Conservation (phyloP, 2,888 invertebrate species). For the Keiferia lycopersicella region DNA sequence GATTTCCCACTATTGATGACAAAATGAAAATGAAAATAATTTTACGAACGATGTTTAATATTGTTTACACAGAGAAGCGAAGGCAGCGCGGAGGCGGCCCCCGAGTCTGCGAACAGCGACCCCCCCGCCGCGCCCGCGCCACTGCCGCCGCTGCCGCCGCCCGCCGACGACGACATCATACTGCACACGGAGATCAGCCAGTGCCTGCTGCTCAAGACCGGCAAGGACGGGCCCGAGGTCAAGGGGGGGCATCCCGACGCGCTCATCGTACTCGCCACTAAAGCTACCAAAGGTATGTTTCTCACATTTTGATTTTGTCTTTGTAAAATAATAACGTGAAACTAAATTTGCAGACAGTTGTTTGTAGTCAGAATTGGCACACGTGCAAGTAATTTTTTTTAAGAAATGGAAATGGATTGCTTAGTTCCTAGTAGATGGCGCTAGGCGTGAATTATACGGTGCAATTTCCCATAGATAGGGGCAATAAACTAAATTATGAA, state of each 20-base stretch:
- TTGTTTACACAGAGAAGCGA: conserved; percentile 57
- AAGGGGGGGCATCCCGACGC: conserved; percentile 97
- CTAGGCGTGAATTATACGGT: too few species aligned
- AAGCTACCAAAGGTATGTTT: conserved; percentile 90
- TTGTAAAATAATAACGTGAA: background rate
- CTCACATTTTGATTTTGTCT: background rate
- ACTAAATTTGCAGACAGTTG: too few species aligned
- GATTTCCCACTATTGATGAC: too few species aligned
- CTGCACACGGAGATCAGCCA: conserved; percentile 91
- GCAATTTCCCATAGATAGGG: too few species aligned
- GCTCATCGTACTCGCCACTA: conserved; percentile 97
- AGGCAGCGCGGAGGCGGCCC: conserved; percentile 56
- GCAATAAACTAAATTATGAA: too few species aligned
- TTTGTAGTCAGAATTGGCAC: too few species aligned
- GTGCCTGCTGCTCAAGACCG: conserved; percentile 90
- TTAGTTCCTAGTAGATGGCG: too few species aligned
- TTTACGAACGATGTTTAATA: too few species aligned
- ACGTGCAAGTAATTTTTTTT: too few species aligned
- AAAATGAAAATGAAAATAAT: too few species aligned
- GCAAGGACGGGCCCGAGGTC: conserved; percentile 93
- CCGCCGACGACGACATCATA: conserved; percentile 81
- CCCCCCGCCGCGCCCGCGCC: conserved; percentile 27
- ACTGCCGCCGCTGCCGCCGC: conserved; percentile 36
- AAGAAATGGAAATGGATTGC: too few species aligned
- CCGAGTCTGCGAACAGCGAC: conserved; percentile 39